These are phyloP conservation scores for Mimumesa dahlbomi DNA, from an alignment of 2,888 invertebrate genomes.

Conservation along the genomic window DNA sequence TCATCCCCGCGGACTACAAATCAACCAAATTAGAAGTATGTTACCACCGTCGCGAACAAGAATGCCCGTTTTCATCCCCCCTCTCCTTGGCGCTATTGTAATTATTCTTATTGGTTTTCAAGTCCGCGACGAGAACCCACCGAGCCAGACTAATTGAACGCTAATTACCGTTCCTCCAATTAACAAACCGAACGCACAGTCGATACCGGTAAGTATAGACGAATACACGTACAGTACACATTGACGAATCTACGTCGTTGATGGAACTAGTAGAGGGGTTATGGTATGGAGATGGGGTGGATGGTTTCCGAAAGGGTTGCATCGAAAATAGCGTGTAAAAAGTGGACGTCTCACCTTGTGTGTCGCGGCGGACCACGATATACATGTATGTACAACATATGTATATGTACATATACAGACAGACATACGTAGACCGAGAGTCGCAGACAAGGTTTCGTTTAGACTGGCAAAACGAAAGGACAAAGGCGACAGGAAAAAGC, in stretches of 20 bases:
- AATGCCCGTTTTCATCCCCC: too few relatives aligned
- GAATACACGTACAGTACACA: constrained; percentile 33
- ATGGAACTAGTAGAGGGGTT: too few relatives aligned
- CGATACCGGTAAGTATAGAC: too few relatives aligned
- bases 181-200: constrained; percentile 26
- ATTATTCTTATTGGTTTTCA: constrained; percentile 24
- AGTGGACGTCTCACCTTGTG: constrained; percentile 6
- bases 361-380: background rate
- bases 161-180: constrained; percentile 52
- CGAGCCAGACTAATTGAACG: constrained; percentile 37
- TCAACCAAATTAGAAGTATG: constrained; percentile 14
- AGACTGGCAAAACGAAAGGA: too few relatives aligned
- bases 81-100: constrained; percentile 20
- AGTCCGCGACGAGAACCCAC: constrained; percentile 1
- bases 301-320: too few relatives aligned
- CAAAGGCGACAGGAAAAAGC: too few relatives aligned
- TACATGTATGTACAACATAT: background rate
- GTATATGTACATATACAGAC: too few relatives aligned
- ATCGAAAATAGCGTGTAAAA: constrained; percentile 21
- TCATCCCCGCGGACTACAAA: constrained; percentile 7
- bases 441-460: constrained; percentile 12
- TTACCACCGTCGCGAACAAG: constrained; percentile 18
- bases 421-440: too few relatives aligned
- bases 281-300: background rate
- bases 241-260: background rate